Evolutionary conservation across 2,888 invertebrate species (phyloP).

Genomic region (Habroteleia sp.): DNA sequence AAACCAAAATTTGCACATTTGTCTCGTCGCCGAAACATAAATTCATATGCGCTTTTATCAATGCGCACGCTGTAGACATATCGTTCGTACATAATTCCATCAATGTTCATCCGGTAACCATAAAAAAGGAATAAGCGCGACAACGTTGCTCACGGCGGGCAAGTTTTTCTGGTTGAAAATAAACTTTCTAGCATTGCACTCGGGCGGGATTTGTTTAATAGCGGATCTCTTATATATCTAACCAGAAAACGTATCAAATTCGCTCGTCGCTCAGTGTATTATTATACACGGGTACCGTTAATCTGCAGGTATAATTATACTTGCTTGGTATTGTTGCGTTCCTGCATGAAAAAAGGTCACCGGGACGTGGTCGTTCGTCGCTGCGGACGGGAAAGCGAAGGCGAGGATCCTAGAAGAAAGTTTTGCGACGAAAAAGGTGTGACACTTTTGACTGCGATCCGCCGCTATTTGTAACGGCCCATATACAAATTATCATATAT

Average conservation of each 20-base stretch:
- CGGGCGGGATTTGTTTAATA: conserved; percentile 41
- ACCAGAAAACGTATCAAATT: conserved; percentile 57
- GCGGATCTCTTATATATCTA: conserved; percentile 42
- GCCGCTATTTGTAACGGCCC: conserved; percentile 54
- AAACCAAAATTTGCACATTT: conserved; percentile 33
- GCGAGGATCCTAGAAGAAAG: conserved; percentile 60
- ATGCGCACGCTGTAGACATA: conserved; percentile 12
- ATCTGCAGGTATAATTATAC: conserved; percentile 58
- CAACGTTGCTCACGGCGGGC: conserved; percentile 27
- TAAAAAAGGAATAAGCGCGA: conserved; percentile 51
- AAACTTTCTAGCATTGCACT: conserved; percentile 45
- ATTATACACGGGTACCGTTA: conserved; percentile 60
- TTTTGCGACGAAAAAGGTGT: conserved; percentile 57
- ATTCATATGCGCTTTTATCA: conserved; percentile 55
- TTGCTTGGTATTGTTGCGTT: conserved; percentile 54
- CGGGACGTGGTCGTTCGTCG: conserved; percentile 45
- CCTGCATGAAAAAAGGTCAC: conserved; percentile 59
- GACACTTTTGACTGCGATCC: conserved; percentile 56
- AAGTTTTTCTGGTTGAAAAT: conserved; percentile 44
- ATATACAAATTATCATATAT: conserved; percentile 49
- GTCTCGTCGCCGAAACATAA: conserved; percentile 43
- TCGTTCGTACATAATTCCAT: conserved; percentile 60
- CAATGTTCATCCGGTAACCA: conserved; percentile 42
- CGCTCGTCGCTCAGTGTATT: conserved; percentile 45
- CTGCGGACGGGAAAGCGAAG: conserved; percentile 53